Evolutionary conservation across 2,888 invertebrate genomes (phyloP).

Genomic region (Cataglyphis altisquamis): DNA sequence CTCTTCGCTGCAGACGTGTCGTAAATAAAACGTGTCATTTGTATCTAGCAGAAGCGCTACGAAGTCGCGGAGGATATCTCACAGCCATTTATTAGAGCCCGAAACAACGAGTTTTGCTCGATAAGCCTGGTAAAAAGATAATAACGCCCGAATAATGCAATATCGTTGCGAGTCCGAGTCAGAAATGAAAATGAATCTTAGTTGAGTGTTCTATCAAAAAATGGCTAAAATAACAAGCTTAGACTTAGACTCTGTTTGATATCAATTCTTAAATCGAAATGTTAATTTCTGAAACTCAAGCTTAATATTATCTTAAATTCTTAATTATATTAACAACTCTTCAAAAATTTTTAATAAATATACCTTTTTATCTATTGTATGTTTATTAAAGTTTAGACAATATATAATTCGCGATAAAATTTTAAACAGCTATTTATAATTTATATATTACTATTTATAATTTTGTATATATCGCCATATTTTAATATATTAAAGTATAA

Average conservation of each 20-base stretch:
- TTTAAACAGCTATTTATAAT: neutral
- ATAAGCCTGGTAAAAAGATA: conserved; percentile 52
- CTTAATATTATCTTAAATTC: neutral
- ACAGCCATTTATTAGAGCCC: conserved; percentile 57
- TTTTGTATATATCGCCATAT: neutral
- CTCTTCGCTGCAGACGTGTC: conserved; percentile 31
- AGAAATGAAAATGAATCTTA: conserved; percentile 16
- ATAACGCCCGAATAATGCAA: conserved; percentile 53
- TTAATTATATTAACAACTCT: neutral
- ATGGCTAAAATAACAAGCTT: neutral
- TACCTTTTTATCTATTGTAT: neutral
- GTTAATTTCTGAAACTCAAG: neutral
- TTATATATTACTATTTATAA: neutral
- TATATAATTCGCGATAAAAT: neutral
- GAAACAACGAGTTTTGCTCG: conserved; percentile 50
- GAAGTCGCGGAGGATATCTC: conserved; percentile 53
- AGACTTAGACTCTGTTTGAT: neutral
- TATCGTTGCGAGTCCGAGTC: conserved; percentile 13
- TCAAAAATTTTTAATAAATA: neutral
- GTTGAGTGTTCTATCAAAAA: conserved; percentile 10
- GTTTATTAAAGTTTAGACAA: neutral
- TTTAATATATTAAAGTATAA: neutral
- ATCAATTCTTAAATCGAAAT: neutral
- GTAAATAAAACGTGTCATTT: conserved; percentile 67
- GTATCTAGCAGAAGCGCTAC: conserved; percentile 57